Conservation (phyloP, 2,888 invertebrate species). For the Lasioglossum oenotherae region DNA sequence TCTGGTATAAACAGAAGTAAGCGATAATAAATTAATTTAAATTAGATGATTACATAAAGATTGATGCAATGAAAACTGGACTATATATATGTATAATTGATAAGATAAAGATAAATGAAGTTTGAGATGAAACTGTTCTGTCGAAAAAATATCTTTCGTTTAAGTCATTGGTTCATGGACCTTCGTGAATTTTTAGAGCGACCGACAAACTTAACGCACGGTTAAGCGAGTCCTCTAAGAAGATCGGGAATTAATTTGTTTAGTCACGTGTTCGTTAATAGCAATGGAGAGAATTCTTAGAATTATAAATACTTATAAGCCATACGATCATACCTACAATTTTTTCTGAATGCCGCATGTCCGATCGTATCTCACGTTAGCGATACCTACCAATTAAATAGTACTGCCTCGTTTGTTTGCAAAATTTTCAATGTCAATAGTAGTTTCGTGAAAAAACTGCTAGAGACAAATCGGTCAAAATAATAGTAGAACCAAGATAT, state of each 20-base stretch:
- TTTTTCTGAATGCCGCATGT: slow-evolving; percentile 77
- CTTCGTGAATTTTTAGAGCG: slow-evolving; percentile 46
- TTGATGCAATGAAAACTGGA: slow-evolving; percentile 54
- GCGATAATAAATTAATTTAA: slow-evolving; percentile 73
- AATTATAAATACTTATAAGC: slow-evolving; percentile 71
- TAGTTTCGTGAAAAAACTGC: slow-evolving; percentile 36
- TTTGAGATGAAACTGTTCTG: slow-evolving; percentile 53
- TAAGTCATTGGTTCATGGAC: slow-evolving; percentile 53
- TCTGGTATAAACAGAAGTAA: slow-evolving; percentile 61
- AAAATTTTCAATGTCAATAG: slow-evolving; percentile 28
- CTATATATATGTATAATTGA: slow-evolving; percentile 57
- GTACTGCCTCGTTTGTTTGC: slow-evolving; percentile 45
- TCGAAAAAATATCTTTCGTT: slow-evolving; percentile 48
- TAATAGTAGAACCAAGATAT: slow-evolving; percentile 16
- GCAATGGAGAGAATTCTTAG: slow-evolving; percentile 71
- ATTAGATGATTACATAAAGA: slow-evolving; percentile 64
- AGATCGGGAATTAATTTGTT: slow-evolving; percentile 42
- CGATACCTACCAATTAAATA: slow-evolving; percentile 65
- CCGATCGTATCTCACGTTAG: slow-evolving; percentile 73
- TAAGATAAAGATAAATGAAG: slow-evolving; percentile 55
- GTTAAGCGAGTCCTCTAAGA: slow-evolving; percentile 79
- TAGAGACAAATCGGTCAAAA: slow-evolving; percentile 35
- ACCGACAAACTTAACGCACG: slow-evolving; percentile 65
- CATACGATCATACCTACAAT: slow-evolving; percentile 69
- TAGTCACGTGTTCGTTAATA: slow-evolving; percentile 52